A percentile compares a stretch with the other conserved stretches of the same genome.
These are phyloP conservation scores for Corythornis madagascariensis DNA, from an alignment of 2,113 vertebrate genomes.

Conservation along the genomic window DNA sequence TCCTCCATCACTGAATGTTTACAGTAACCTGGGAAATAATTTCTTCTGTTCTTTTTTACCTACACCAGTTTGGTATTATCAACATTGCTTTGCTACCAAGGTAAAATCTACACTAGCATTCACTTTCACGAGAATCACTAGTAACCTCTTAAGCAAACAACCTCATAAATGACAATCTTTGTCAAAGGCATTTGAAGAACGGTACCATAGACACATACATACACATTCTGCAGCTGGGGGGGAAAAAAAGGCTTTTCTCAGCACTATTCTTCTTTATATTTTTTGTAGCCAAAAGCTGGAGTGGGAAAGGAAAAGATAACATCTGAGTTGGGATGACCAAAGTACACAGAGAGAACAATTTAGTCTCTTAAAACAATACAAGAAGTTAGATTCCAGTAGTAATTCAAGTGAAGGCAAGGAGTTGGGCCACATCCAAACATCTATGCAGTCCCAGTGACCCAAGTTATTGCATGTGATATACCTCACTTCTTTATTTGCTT, in stretches of 20 bases:
- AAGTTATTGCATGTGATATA: constrained; percentile 32
- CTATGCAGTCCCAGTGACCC: constrained; percentile 26
- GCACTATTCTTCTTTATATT: neutral
- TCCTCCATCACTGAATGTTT: neutral
- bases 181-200: neutral
- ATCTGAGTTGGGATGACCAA: constrained; percentile 65
- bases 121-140: neutral
- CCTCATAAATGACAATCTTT: neutral
- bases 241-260: neutral
- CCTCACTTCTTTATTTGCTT: constrained; percentile 57
- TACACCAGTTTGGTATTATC: neutral
- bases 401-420: constrained; percentile 57
- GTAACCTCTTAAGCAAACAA: neutral
- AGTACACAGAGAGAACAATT: constrained; percentile 57
- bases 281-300: constrained; percentile 53
- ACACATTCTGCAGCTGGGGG: neutral
- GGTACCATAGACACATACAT: neutral
- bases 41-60: neutral
- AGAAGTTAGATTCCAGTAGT: constrained; percentile 59
- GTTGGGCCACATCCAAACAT: constrained; percentile 24
- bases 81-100: neutral
- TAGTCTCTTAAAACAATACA: constrained; percentile 58
- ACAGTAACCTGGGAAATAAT: neutral
- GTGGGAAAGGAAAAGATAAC: constrained; percentile 55
- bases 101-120: neutral